phyloP scores from a whole-genome alignment of 2,113 vertebrate species.

The Eurypyga helias region DNA sequence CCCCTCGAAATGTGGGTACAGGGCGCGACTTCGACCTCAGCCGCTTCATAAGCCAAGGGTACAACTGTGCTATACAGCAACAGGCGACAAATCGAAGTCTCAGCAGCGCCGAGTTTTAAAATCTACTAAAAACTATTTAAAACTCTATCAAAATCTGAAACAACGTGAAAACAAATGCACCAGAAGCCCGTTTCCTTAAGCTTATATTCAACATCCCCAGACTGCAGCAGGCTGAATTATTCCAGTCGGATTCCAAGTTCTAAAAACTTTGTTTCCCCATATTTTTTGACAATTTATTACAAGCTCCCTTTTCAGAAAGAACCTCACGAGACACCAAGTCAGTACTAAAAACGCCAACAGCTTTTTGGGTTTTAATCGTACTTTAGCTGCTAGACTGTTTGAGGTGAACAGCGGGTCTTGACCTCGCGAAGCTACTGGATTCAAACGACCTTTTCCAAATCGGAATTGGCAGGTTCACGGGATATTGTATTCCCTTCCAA shows the following conservation, averaged over 20 bases:
- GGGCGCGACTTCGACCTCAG: background rate
- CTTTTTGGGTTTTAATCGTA: background rate
- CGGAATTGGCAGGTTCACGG: background rate
- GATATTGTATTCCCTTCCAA: background rate
- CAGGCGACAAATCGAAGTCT: background rate
- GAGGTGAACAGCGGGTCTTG: background rate
- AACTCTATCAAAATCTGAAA: background rate
- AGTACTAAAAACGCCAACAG: background rate
- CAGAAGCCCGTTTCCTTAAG: background rate
- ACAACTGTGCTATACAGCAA: background rate
- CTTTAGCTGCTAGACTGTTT: background rate
- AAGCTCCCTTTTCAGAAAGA: background rate
- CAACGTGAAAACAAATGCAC: background rate
- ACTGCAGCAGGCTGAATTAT: background rate
- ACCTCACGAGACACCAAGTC: background rate
- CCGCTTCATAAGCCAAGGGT: background rate
- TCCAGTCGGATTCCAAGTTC: background rate
- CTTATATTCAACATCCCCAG: background rate
- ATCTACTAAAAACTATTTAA: background rate
- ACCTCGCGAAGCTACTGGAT: background rate
- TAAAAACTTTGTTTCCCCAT: background rate
- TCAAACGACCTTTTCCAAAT: background rate
- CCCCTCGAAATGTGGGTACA: fast-evolving
- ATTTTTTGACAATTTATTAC: background rate
- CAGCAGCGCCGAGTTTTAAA: background rate